Evolutionary conservation across 2,797 vertebrate species (phyloP), one percentile per base, ranked within the genome.

Genomic region (Ptychadena robeensis): DNA sequence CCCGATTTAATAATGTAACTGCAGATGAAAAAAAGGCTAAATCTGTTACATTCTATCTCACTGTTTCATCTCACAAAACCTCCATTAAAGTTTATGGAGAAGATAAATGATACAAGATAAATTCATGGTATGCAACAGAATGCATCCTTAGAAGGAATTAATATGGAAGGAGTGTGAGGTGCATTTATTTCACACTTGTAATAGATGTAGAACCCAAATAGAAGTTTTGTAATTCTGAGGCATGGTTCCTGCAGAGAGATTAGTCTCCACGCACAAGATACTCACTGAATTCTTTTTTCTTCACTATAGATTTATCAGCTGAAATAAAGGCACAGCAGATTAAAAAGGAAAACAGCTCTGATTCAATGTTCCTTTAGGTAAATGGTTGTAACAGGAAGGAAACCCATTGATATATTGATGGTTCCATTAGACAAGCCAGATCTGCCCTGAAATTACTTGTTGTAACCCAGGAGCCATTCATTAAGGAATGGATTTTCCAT

Each of bases 401-500:
- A 10, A 48, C 65, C 74, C 68, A 67, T 73, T 79, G 77, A 74
- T 63, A 28, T 74, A 80, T 80, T 80, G 70, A 84, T 80, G 77
- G 22, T 28, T 80, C 82, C 77, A 84, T 84, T 84, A 84, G 35
- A 15, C 68, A 66, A 73, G 71, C 59, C 34, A 68, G 27, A 73
- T 80, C n/a, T 84, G 73, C 28, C 80, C 48, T 77, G 66, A 77
- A 77, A 71, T 78, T 80, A 76, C 53, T 68, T 27, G 73, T 65
- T 68, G 77, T 74, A 84, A 69, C 77, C 65, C 71, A 74, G 82
- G 77, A 73, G 44, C 64, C 77, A 74, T 80, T 80, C 63, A 80
- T 84, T 84, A 84, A 38, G 48, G 80, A 53, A 84, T 80, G 35
- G 76, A 80, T 84, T 84, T 84, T 74, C 82, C 66, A 68, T 57